Evolutionary conservation across 2,113 vertebrate species (phyloP).

Genomic region (Zosterops hypoxanthus): DNA sequence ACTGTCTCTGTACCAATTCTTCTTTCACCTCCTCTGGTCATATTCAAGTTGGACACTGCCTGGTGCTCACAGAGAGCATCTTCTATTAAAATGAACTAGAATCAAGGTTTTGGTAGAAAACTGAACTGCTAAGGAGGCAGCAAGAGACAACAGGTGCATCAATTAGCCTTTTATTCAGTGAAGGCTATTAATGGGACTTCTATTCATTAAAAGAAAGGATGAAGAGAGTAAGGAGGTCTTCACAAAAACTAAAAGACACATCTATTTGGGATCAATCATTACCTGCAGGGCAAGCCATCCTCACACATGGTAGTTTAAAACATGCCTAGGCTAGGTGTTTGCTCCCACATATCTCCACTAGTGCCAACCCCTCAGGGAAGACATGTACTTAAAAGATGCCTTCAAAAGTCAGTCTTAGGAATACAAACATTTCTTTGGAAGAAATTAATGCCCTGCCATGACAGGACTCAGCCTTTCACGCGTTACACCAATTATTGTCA

Average conservation of each 20-base stretch:
- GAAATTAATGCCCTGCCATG: not conserved
- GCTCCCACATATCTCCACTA: not conserved
- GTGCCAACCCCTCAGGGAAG: slow-evolving; percentile 28
- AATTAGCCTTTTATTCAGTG: not conserved
- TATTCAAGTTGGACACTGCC: not conserved
- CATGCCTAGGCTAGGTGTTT: slow-evolving; percentile 1
- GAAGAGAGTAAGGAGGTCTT: not conserved
- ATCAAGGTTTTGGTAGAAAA: not conserved
- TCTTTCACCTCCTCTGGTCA: not conserved
- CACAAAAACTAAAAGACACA: not conserved
- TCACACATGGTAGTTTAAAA: not conserved
- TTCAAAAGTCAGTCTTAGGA: not conserved
- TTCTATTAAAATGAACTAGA: not conserved
- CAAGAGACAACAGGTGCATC: not conserved
- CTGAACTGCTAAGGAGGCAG: not conserved
- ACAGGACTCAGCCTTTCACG: not conserved
- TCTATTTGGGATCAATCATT: not conserved
- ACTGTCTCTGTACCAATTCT: not conserved
- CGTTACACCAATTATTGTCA: not conserved
- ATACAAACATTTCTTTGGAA: not conserved
- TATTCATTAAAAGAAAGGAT: not conserved
- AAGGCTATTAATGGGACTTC: not conserved
- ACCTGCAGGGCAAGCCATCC: slow-evolving; percentile 6
- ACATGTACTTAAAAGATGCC: slow-evolving; percentile 1
- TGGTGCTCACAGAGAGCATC: not conserved